Percentiles rank a stretch among this genome's conserved stretches.
phyloP scores from a whole-genome alignment of 2,888 invertebrate genomes.

The Apamea sordens region DNA sequence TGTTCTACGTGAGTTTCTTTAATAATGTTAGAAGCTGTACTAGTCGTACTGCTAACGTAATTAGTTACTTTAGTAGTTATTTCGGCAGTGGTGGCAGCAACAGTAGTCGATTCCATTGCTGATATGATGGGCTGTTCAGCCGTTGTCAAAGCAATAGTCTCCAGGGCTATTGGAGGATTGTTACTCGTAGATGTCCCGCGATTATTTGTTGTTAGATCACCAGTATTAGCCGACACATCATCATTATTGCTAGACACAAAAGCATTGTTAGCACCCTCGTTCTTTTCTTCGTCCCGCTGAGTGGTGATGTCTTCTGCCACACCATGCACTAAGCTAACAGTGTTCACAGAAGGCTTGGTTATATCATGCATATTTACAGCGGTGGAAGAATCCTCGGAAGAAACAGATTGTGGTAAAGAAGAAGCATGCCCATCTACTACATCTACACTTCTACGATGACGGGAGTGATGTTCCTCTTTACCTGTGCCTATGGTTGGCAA shows the following conservation, averaged over 20 bases:
- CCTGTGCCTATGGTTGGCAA: slow-evolving; percentile 90
- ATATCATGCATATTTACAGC: slow-evolving; percentile 88
- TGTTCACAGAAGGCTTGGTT: slow-evolving; percentile 83
- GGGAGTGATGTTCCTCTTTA: slow-evolving; percentile 88
- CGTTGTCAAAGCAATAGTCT: slow-evolving; percentile 25
- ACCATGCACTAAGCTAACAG: slow-evolving; percentile 89
- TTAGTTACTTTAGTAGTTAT: slow-evolving; percentile 54
- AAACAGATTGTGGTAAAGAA: slow-evolving; percentile 81
- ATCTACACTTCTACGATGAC: slow-evolving; percentile 93
- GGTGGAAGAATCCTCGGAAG: slow-evolving; percentile 83
- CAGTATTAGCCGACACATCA: slow-evolving; percentile 76
- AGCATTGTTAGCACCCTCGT: slow-evolving; percentile 77
- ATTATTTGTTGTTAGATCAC: slow-evolving; percentile 78
- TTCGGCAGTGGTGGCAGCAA: slow-evolving; percentile 44
- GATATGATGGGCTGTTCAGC: slow-evolving; percentile 12
- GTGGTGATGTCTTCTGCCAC: slow-evolving; percentile 75
- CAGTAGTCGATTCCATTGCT: slow-evolving; percentile 27
- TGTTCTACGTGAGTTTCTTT: slow-evolving; percentile 66
- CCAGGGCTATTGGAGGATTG: slow-evolving; percentile 1
- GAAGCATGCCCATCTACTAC: slow-evolving; percentile 92
- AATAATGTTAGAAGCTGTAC: slow-evolving; percentile 47
- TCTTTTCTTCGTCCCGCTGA: slow-evolving; percentile 70
- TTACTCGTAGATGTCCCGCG: slow-evolving; percentile 60
- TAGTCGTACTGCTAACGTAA: slow-evolving; percentile 45
- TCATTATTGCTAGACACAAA: slow-evolving; percentile 77